Evolutionary conservation across 92 coral and sea anemone species (phyloP), one percentile per base, ranked within the genome.

Genomic region (Nematostella vectensis): DNA sequence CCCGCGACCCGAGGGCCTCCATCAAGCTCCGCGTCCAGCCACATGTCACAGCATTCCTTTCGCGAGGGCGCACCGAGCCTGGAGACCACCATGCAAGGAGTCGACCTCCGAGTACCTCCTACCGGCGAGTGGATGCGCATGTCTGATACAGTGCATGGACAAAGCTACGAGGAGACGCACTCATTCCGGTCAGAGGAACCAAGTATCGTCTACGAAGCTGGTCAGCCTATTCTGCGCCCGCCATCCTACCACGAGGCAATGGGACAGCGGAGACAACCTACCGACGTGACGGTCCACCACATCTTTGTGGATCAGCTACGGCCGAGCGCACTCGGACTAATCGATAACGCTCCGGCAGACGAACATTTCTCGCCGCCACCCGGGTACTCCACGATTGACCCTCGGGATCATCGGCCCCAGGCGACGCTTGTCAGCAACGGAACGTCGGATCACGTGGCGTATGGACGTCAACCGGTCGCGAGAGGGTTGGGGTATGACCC

Each of bases 151-250:
- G 65, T 69, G 13, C 65, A 61, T 12, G 72, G 55, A 22, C 39
- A 48, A 11, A 55, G 72, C 19, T 61, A 59, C 9, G 75, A 70
- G 40, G 88, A 85, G 18, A 57, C 75, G 27, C 83, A 76, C 49
- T 85, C 95, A 27, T 85, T 85, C 56, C 60, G 71, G n/a, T 88
- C 85, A 31, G 75, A 85, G 28, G 95, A 85, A 43, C 95, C 95
- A 10, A 85, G 95, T 31, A 13, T 77, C 15, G 22, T 81, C 11
- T 59, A 62, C n/a, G 49, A 57, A 10, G 42, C 42, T 29, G 62
- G 56, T 31, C 77, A 75, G 27, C 74, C 70, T 21, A 61, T 70
- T 15, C 53, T 72, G 17, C 69, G 81, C 59, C 95, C 95, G 15
- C 95, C 95, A 0, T 71, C 95, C 13, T 85, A 85, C 62, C 79